Evolutionary conservation across 2,113 vertebrate genomes (phyloP), one percentile per base, ranked within the genome.

Genomic region (Motacilla tschutschensis): DNA sequence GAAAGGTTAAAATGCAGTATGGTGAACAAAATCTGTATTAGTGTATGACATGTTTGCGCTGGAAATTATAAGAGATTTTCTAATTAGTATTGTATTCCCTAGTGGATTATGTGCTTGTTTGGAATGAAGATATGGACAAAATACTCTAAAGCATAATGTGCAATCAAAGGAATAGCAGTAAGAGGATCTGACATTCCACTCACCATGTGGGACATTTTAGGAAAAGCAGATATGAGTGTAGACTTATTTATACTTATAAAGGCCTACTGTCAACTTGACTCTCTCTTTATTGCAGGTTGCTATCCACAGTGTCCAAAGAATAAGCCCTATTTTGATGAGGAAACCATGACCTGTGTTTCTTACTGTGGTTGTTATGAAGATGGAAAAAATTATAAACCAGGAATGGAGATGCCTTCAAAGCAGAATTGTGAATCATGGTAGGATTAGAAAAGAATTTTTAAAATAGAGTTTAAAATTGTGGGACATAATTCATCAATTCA

Each of bases 361-460:
- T 31, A 91, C 1, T 99, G 98, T 88, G 97, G 97, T 10, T 95
- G 98, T 41, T 98, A 97, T 77, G 97, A 95, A 65, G 93, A 94
- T 17, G 98, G 97, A 84, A 95, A 80, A 58, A 91, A 97, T 40
- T 99, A 98, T 90, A 83, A 54, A 50, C 75, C 93, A 7, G 98
- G 97, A 26, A 47, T 87, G 1, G 24, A 14, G 2, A 94, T 98
- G 83, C 97, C 97, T 59, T 90, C 97, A 3, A 44, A 72, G 1
- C 26, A 96, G 33, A 98, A 98, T 79, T 99, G 99, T 90, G 54
- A 98, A 16, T 96, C 83, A 85, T 99, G 99, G 99, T 99, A 97
- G 58, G 97, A 85, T 58, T 55, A 74, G 22, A 29, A 33, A 80
- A 60, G 12, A 55, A 40, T 50, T 40, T 70, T 41, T 6, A 64